phyloP scores from a whole-genome alignment of 2,113 vertebrate genomes.

The Festucalex cinctus region DNA sequence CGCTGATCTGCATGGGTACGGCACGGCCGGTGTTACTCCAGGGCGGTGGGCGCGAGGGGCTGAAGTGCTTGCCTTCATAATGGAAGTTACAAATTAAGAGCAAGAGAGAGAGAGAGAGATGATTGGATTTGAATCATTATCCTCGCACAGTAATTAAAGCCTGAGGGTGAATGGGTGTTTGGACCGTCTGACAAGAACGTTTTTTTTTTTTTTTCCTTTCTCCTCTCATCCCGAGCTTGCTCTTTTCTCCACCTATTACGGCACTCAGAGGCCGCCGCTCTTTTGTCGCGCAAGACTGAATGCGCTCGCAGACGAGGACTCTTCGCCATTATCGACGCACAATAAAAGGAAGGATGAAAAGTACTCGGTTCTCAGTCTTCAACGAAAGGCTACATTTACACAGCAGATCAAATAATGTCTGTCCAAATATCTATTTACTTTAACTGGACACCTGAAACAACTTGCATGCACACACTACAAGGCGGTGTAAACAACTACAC shows the following conservation, averaged over 20 bases:
- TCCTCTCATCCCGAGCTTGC: constrained; percentile 12
- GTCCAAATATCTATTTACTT: neutral
- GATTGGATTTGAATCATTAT: constrained; percentile 80
- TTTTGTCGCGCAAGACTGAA: neutral
- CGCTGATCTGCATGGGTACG: constrained; percentile 32
- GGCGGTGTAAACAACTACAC: neutral
- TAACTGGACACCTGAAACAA: neutral
- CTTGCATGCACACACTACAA: neutral
- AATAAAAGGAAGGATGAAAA: neutral
- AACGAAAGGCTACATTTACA: neutral
- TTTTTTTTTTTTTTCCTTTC: constrained; percentile 8
- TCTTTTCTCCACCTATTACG: constrained; percentile 7
- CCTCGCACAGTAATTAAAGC: constrained; percentile 74
- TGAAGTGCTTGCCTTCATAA: constrained; percentile 61
- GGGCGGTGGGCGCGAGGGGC: constrained; percentile 59
- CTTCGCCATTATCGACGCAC: neutral
- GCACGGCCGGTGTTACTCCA: constrained; percentile 50
- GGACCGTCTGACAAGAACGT: constrained; percentile 51
- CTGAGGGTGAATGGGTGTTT: constrained; percentile 63
- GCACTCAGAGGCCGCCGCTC: constrained; percentile 2
- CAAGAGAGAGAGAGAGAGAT: constrained; percentile 63
- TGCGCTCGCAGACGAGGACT: neutral
- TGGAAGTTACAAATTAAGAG: constrained; percentile 73
- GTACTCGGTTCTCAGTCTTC: neutral
- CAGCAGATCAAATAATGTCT: neutral